Base-by-base conservation (phyloP, 2,888 invertebrate species). In the Clivina fossor region DNA sequence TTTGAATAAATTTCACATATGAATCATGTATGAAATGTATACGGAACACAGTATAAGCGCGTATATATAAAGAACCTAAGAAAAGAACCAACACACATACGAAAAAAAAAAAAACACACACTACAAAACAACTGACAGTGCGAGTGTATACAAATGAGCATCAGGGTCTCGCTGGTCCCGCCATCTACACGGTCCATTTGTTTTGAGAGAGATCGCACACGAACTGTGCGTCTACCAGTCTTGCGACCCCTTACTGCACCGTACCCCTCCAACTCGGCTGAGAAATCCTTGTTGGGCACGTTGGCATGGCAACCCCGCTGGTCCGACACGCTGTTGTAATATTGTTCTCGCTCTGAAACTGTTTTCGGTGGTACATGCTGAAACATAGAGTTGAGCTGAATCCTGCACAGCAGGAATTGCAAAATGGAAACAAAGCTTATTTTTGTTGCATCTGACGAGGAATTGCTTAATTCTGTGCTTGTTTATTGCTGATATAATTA, bases 131-230 rank as follows among this genome's bases (percentile, higher is more conserved):
- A 53, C 44, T 44, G 53, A 44, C 53, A 53, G 53, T 44, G 53
- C 53, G 43, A 44, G 53, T 35, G 55, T 55, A 47, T 55, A 60
- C 58, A 60, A 60, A 60, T 60, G 60, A 60, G 58, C 58, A 58
- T 48, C 58, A 51, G 53, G n/a, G 58, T 48, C 48, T 44, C 53
- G 56, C 61, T 57, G 59, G 61, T 61, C 59, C 56, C 58, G 37
- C 41, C 59, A 53, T 57, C 58, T 58, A 59, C 55, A 61, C 54
- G 61, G 58, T 61, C 61, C 61, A 61, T 61, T 61, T 61, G 58
- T 58, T 60, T 41, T 57, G 57, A 53, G 50, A 57, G 57, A 49
- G 49, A 44, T 32, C 40, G 56, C 47, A 38, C 30, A 41, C 32
- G 8, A 18, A 9, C 40, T 20, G n/a, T 13, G 13, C 28, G 38